Percentiles rank a stretch among this genome's conserved stretches.
phyloP scores from a whole-genome alignment of 53 echinoderm and acorn worm species.

The Zoroaster sp. region DNA sequence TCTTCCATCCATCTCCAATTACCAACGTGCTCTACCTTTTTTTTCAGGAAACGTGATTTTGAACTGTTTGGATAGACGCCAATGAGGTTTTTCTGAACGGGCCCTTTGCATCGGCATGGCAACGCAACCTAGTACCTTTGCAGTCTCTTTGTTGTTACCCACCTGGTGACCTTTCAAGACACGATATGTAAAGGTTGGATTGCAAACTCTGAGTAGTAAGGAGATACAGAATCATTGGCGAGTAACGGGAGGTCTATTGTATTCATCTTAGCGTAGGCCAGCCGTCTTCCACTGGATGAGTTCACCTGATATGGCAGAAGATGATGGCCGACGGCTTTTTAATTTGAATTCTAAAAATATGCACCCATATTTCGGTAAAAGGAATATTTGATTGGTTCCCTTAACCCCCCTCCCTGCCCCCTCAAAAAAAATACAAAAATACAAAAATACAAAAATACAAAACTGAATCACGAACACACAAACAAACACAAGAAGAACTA shows the following conservation, averaged over 20 bases:
- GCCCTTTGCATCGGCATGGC: slow-evolving; percentile 10
- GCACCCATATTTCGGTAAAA: no score
- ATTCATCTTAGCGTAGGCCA: slow-evolving; percentile 5
- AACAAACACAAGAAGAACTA: no score
- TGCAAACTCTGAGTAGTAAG: neutral
- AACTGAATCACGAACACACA: neutral
- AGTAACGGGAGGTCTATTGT: slow-evolving; percentile 5
- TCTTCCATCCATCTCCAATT: neutral
- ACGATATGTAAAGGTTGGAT: neutral
- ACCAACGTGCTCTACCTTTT: neutral
- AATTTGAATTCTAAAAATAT: no score
- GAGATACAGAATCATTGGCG: neutral
- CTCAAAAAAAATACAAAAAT: no score
- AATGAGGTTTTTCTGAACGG: neutral
- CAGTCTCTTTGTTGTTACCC: neutral
- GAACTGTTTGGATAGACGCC: neutral
- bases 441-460: no score
- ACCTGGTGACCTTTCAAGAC: slow-evolving; percentile 45
- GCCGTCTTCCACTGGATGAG: neutral
- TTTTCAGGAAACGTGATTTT: neutral
- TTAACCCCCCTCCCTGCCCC: no score
- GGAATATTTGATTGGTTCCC: no score
- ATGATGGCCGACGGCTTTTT: no score
- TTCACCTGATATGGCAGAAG: slow-evolving; percentile 34
- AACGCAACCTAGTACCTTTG: neutral